Conservation (phyloP, 1,140 invertebrate genomes). For the Lordiphosa stackelbergi region DNA sequence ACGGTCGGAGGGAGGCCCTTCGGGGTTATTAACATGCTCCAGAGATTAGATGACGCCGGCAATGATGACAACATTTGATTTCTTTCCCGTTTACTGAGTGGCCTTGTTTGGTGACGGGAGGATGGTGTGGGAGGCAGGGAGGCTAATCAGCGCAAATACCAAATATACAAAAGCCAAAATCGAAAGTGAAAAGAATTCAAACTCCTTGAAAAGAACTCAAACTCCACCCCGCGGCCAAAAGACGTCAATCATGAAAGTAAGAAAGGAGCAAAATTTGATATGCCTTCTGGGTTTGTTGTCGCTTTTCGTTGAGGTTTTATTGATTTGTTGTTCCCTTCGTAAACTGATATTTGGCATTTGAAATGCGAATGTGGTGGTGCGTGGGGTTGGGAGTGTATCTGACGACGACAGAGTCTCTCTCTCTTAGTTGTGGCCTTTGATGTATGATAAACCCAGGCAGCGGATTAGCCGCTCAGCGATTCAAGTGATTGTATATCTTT, state of each 20-base stretch:
- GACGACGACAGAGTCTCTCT: neutral
- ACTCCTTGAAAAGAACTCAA: constrained; percentile 27
- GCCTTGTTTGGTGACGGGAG: neutral
- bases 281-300: constrained; percentile 50
- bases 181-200: constrained; percentile 62
- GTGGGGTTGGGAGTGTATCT: neutral
- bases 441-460: constrained; percentile 49
- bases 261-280: constrained; percentile 62
- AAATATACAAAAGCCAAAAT: constrained; percentile 70
- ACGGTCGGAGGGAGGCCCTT: constrained; percentile 18
- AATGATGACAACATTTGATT: constrained; percentile 72
- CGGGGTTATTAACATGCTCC: constrained; percentile 72
- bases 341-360: constrained; percentile 73
- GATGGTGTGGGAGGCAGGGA: neutral
- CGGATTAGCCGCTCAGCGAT: constrained; percentile 72
- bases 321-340: constrained; percentile 58
- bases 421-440: constrained; percentile 6
- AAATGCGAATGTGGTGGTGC: constrained; percentile 36
- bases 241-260: constrained; percentile 58
- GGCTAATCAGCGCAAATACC: constrained; percentile 70
- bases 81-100: constrained; percentile 52
- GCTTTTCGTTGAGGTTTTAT: constrained; percentile 53
- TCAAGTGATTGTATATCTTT: constrained; percentile 75
- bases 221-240: constrained; percentile 45
- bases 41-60: constrained; percentile 68